Conservation (phyloP, 2,888 invertebrate species). For the Scaptomyza flava region DNA sequence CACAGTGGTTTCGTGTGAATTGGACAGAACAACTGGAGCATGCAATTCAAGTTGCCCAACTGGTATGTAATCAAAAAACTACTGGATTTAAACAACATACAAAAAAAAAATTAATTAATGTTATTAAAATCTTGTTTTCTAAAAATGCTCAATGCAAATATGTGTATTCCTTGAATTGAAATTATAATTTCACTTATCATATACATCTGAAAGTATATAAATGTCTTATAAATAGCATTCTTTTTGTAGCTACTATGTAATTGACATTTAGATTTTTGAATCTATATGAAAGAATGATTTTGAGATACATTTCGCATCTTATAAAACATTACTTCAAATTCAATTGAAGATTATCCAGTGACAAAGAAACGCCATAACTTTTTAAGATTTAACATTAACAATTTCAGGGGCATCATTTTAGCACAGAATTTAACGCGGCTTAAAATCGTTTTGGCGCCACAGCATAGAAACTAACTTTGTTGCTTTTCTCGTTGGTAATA, state of each 20-base stretch:
- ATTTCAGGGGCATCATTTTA: slow-evolving; percentile 29
- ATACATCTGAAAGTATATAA: no score
- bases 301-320: neutral
- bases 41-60: neutral
- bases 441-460: slow-evolving; percentile 12
- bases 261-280: no score
- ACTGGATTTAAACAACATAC: no score
- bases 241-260: no score
- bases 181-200: no score
- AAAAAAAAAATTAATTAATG: no score
- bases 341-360: slow-evolving; percentile 13
- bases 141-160: no score
- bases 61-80: neutral
- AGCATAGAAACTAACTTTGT: slow-evolving; percentile 61
- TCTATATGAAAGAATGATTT: no score
- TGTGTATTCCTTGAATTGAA: no score
- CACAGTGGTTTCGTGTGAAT: slow-evolving; percentile 3
- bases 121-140: neutral
- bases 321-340: neutral
- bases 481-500: slow-evolving; percentile 65
- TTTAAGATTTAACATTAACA: slow-evolving; percentile 32
- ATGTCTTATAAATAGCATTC: no score
- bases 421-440: slow-evolving; percentile 18
- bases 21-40: slow-evolving; percentile 1
- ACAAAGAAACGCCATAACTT: slow-evolving; percentile 4